Conservation (phyloP, 2,797 vertebrate genomes). For the Phalloptychus januarius region DNA sequence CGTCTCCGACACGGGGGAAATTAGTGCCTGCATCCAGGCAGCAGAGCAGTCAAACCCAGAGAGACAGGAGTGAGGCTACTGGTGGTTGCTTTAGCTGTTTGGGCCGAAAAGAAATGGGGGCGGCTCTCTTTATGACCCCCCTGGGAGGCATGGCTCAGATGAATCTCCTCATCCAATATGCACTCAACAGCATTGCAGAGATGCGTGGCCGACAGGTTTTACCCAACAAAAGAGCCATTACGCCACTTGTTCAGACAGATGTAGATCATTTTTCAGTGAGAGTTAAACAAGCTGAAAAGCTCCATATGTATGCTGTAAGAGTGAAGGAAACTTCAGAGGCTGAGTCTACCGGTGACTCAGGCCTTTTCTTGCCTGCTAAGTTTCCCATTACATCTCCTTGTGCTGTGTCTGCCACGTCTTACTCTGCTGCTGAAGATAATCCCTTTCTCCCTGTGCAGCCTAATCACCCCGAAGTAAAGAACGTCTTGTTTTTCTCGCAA, state of each 20-base stretch:
- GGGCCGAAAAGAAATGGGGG: slow-evolving; percentile 44
- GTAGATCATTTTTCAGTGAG: slow-evolving; percentile 19
- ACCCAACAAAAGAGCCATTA: slow-evolving; percentile 33
- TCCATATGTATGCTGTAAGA: slow-evolving; percentile 21
- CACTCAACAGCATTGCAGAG: slow-evolving; percentile 25
- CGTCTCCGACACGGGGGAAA: slow-evolving; percentile 46
- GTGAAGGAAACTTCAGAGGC: slow-evolving; percentile 30
- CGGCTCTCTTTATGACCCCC: slow-evolving; percentile 51
- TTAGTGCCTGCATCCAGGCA: slow-evolving; percentile 33
- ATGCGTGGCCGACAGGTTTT: slow-evolving; percentile 20
- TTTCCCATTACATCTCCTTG: slow-evolving; percentile 36
- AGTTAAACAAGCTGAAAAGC: slow-evolving; percentile 11
- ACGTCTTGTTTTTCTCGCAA: slow-evolving; percentile 23
- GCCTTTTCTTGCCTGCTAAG: slow-evolving; percentile 44
- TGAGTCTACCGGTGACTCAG: slow-evolving; percentile 60
- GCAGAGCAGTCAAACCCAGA: slow-evolving; percentile 36
- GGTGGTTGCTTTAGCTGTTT: slow-evolving; percentile 43
- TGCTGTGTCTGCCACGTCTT: slow-evolving; percentile 31
- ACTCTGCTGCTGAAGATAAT: slow-evolving; percentile 3
- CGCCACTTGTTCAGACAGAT: slow-evolving; percentile 26
- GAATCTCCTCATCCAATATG: slow-evolving; percentile 55
- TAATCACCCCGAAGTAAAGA: slow-evolving; percentile 23
- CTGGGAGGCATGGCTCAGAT: slow-evolving; percentile 55
- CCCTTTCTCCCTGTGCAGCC: slow-evolving; percentile 17
- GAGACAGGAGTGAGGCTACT: slow-evolving; percentile 38